phyloP scores from a whole-genome alignment of 2,888 invertebrate species.

The Hyalella azteca region DNA sequence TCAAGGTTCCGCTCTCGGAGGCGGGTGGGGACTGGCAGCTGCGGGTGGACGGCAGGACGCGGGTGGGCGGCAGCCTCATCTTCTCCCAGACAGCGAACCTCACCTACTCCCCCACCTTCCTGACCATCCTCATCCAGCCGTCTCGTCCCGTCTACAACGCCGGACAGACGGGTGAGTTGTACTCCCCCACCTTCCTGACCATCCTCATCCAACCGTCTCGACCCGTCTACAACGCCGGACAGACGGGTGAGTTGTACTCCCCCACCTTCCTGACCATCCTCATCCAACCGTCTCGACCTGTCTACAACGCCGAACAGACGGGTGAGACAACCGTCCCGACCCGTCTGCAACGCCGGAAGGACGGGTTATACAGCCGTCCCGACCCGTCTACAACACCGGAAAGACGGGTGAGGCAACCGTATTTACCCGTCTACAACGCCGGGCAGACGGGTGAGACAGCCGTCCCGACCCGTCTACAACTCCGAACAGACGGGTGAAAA shows the following conservation, averaged over 20 bases:
- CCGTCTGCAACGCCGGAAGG: constrained; percentile 62
- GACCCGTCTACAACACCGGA: neutral
- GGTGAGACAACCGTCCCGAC: no score
- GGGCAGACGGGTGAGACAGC: constrained; percentile 58
- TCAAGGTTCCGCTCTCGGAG: constrained; percentile 51
- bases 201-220: constrained; percentile 65
- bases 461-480: neutral
- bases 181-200: constrained; percentile 62
- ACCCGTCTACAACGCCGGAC: constrained; percentile 63
- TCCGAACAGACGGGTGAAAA: neutral
- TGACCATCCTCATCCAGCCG: constrained; percentile 65
- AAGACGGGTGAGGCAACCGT: neutral
- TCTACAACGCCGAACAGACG: neutral
- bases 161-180: constrained; percentile 51
- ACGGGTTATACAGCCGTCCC: no score
- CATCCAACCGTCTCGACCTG: no score
- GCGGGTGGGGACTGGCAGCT: constrained; percentile 62
- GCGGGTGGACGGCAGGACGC: constrained; percentile 63
- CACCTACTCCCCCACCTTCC: constrained; percentile 63
- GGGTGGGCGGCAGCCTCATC: constrained; percentile 61
- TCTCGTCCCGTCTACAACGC: constrained; percentile 64
- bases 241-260: constrained; percentile 44
- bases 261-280: no score
- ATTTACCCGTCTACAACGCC: constrained; percentile 64
- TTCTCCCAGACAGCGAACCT: constrained; percentile 64